A percentile compares a stretch with the other conserved stretches of the same genome.
These are phyloP conservation scores for Periophthalmodon schlosseri DNA, from an alignment of 2,113 vertebrate genomes.

Conservation along the genomic window DNA sequence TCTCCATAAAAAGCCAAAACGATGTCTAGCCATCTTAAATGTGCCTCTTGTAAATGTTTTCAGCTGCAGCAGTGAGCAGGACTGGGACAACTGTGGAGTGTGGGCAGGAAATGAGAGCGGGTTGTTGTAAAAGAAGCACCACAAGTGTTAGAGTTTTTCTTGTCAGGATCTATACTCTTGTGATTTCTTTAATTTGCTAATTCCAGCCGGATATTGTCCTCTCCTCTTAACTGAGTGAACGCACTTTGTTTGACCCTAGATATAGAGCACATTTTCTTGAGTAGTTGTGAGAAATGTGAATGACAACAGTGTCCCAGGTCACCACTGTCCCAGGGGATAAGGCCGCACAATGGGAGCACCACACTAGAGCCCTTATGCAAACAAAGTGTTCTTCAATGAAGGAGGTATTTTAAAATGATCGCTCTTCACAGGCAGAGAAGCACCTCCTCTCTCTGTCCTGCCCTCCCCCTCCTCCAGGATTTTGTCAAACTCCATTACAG, in stretches of 20 bases:
- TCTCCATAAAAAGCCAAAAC: conserved; percentile 12
- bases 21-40: conserved; percentile 4
- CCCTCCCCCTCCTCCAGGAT: conserved; percentile 2
- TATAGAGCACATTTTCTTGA: conserved; percentile 40
- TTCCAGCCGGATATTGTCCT: conserved; percentile 2
- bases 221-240: conserved; percentile 6
- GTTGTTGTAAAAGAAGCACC: conserved; percentile 26
- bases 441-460: conserved; percentile 42
- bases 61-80: conserved; percentile 16
- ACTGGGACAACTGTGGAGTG: conserved; percentile 36
- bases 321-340: conserved; percentile 60
- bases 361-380: conserved; percentile 68
- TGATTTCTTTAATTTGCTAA: not conserved
- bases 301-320: conserved; percentile 56
- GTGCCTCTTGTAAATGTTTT: conserved; percentile 34
- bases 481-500: conserved; percentile 15
- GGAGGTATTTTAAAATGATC: conserved; percentile 72
- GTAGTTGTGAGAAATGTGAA: conserved; percentile 58
- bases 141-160: conserved; percentile 17
- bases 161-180: conserved; percentile 1
- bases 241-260: conserved; percentile 10
- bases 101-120: conserved; percentile 29
- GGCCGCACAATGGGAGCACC: conserved; percentile 58
- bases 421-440: conserved; percentile 62
- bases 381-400: conserved; percentile 72